A percentile compares a stretch with the other conserved stretches of the same genome.
Conservation (phyloP, 2,113 vertebrate genomes). For the Sorex fumeus region DNA sequence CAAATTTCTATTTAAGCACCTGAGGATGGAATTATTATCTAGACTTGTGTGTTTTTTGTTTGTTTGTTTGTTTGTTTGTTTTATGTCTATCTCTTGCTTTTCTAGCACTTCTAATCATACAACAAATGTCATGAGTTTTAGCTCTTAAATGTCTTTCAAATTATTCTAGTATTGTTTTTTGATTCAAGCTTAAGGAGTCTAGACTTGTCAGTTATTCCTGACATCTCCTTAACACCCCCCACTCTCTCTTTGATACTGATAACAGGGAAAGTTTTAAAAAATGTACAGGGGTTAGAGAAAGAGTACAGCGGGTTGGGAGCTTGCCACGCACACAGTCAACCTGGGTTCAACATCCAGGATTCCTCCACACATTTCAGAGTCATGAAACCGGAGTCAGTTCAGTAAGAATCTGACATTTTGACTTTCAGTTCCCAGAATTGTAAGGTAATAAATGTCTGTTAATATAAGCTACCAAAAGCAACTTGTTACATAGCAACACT, state of each 20-base stretch:
- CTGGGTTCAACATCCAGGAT: neutral
- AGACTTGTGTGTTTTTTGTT: neutral
- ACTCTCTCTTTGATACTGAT: neutral
- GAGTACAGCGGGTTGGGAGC: no score
- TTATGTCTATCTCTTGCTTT: neutral
- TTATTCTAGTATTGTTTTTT: neutral
- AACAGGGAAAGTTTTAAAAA: slow-evolving; percentile 23
- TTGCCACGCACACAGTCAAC: no score
- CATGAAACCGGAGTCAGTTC: no score
- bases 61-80: neutral
- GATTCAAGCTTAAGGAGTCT: neutral
- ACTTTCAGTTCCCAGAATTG: neutral
- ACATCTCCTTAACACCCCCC: no score
- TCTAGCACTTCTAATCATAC: neutral
- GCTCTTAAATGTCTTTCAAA: neutral
- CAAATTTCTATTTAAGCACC: slow-evolving; percentile 38
- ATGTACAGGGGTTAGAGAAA: neutral
- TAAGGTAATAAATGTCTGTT: slow-evolving; percentile 32
- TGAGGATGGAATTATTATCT: slow-evolving; percentile 51
- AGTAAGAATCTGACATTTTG: neutral
- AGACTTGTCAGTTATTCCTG: no score
- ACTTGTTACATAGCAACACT: neutral
- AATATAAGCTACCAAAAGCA: neutral
- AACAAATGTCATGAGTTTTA: neutral
- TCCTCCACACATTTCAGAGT: neutral